Evolutionary conservation across 2,888 invertebrate species (phyloP), one percentile per base, ranked within the genome.

Genomic region (Ethmia dodecea): DNA sequence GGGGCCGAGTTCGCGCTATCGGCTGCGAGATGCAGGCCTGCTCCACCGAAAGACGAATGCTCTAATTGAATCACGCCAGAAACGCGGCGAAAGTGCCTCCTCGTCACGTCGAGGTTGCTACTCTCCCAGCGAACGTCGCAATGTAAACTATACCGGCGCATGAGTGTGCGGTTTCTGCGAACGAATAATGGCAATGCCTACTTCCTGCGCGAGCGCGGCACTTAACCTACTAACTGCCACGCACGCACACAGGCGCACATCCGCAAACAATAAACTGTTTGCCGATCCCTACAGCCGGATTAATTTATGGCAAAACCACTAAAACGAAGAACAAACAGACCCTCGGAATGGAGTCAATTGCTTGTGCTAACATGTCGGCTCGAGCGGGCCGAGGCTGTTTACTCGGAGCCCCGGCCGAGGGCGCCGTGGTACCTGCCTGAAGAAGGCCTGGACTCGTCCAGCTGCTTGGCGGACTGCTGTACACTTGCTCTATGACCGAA

Each of bases 241-340:
- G 41, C 51, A 48, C 43, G 37, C 26, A 16, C 15, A 24, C 22
- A 28, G 10, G 15, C 13, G 11, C 14, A 8, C 11, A 6, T 22
- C 22, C 22, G 22, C 41, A 42, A 40, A 44, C 45, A 44, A 37
- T 50, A 15, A 37, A 28, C 37, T 47, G 47, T 62, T 62, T 62
- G 59, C 52, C 50, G 51, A 59, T 60, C 50, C 47, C 45, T 30
- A 10, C 47, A 45, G 46, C 53, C 39, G 49, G 51, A 56, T 63
- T 68, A 66, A 72, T 73, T 72, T 71, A 68, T 64, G 66, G 59
- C 63, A 45, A 58, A 48, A 46, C 49, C 58, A 52, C 68, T 72
- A 72, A 75, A 54, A 45, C 43, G 47, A 45, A 53, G 49, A 56
- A 56, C 66, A 74, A 69, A 68, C 72, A 48, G 47, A 37, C 51